phyloP scores from a whole-genome alignment of 2,888 invertebrate species.

The Tipula vernalis region DNA sequence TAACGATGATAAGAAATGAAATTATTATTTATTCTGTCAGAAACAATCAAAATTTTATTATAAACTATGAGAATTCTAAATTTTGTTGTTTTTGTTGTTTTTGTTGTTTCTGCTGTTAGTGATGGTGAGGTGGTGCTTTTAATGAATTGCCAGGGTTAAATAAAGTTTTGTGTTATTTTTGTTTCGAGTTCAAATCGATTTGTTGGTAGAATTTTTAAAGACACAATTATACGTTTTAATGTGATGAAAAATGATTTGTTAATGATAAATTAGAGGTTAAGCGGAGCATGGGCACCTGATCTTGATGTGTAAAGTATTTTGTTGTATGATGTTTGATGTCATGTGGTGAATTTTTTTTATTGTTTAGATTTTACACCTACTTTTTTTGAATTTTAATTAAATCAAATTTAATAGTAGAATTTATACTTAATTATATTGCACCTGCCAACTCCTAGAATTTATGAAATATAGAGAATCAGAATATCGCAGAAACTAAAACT shows the following conservation, averaged over 20 bases:
- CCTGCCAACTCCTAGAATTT: not conserved
- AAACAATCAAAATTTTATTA: not conserved
- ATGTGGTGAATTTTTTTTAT: not conserved
- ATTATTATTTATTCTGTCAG: not conserved
- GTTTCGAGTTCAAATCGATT: not conserved
- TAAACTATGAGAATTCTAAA: not conserved
- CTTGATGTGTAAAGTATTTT: not conserved
- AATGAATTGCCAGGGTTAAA: not conserved
- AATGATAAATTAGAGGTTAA: not conserved
- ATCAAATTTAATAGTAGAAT: not conserved
- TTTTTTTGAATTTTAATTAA: not conserved
- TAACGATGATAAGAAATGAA: slow-evolving; percentile 4
- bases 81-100: not conserved
- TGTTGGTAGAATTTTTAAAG: not conserved
- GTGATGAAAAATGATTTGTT: not conserved
- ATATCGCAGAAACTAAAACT: no score
- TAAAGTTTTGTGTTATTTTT: not conserved
- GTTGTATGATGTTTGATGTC: not conserved
- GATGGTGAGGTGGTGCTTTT: not conserved
- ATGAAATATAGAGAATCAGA: no score
- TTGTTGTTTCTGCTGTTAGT: not conserved
- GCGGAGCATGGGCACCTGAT: not conserved
- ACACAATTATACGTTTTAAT: not conserved
- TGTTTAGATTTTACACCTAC: not conserved
- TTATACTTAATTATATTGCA: not conserved